These are phyloP conservation scores for Salmo trutta DNA, from an alignment of 2,797 vertebrate genomes.

Conservation along the genomic window DNA sequence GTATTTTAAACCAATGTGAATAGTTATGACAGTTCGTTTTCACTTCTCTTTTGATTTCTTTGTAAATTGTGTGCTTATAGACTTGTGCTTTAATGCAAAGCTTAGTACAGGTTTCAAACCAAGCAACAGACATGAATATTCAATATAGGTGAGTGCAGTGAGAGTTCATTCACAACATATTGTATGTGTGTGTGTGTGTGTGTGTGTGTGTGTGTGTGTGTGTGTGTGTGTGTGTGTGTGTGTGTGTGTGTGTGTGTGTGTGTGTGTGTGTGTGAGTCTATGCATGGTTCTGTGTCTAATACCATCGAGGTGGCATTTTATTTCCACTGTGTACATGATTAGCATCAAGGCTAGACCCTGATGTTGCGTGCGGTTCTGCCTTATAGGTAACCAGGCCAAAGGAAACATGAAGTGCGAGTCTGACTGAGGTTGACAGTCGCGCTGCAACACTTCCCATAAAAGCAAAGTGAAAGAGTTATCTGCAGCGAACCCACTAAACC, in stretches of 20 bases:
- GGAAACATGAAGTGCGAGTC: slow-evolving; percentile 3
- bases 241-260: slow-evolving; percentile 6
- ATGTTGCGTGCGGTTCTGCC: slow-evolving; percentile 4
- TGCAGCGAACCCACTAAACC: not conserved
- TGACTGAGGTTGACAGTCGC: slow-evolving; percentile 25
- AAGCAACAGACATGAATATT: not conserved
- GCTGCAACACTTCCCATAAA: slow-evolving; percentile 5
- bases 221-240: not conserved
- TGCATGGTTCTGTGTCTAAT: no score
- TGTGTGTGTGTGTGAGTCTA: not conserved
- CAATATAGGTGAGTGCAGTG: not conserved
- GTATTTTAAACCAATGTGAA: no score
- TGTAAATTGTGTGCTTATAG: not conserved
- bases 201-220: not conserved
- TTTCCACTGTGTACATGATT: not conserved
- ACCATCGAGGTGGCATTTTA: no score
- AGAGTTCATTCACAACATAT: not conserved
- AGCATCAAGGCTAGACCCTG: slow-evolving; percentile 2
- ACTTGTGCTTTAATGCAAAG: not conserved
- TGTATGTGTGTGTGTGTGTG: no score
- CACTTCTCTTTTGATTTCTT: not conserved
- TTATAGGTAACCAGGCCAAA: not conserved
- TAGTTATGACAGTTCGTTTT: no score
- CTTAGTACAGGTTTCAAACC: not conserved
- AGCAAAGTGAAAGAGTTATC: not conserved